phyloP scores from a whole-genome alignment of 2,113 vertebrate species.

The Typhlomys cinereus region DNA sequence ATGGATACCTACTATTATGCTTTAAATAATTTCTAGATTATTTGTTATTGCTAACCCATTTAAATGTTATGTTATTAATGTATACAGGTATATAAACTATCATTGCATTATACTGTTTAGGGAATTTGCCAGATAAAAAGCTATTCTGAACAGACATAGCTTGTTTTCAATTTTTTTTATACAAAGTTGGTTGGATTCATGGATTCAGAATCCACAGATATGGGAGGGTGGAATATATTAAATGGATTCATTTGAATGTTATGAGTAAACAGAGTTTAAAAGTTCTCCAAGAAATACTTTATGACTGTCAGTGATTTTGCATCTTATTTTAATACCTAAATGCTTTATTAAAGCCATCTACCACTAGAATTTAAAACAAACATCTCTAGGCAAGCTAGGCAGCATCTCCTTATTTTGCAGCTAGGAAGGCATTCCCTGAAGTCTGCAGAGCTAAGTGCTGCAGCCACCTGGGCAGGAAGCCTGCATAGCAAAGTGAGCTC shows the following conservation, averaged over 20 bases:
- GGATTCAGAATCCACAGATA: not conserved
- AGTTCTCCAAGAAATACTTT: not conserved
- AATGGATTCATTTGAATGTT: conserved; percentile 31
- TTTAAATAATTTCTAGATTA: not conserved
- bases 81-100: not conserved
- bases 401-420: not conserved
- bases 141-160: not conserved
- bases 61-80: not conserved
- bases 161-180: not conserved
- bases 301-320: conserved; percentile 12
- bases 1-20: not conserved
- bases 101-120: not conserved
- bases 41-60: not conserved
- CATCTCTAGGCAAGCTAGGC: not conserved
- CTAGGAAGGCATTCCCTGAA: not conserved
- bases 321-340: conserved; percentile 45
- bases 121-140: not conserved
- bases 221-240: not conserved
- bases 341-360: not conserved
- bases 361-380: conserved; percentile 17
- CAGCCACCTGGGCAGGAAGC: not conserved
- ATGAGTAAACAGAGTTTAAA: not conserved
- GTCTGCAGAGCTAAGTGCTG: not conserved
- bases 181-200: not conserved
- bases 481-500: not conserved